Percentiles rank a stretch among this genome's conserved stretches.
Evolutionary conservation across 2,113 vertebrate genomes (phyloP).

Genomic region (Mugil cephalus): DNA sequence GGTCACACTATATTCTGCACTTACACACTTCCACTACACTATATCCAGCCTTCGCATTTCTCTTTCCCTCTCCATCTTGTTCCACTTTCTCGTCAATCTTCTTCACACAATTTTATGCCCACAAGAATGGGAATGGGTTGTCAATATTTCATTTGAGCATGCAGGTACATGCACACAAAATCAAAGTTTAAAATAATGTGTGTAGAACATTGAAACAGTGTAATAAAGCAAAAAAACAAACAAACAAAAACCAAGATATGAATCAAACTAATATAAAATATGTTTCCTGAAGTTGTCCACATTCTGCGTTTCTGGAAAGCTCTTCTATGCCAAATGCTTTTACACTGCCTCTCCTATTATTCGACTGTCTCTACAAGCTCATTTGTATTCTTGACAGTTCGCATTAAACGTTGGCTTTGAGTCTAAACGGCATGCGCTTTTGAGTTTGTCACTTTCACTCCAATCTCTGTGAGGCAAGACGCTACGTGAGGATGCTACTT

Average conservation of each 20-base stretch:
- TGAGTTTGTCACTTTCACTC: neutral
- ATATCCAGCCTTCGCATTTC: constrained; percentile 47
- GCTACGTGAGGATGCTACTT: neutral
- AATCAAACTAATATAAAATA: too few species aligned
- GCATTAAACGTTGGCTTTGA: too few species aligned
- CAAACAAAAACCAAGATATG: too few species aligned
- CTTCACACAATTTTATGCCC: constrained; percentile 45
- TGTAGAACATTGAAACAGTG: too few species aligned
- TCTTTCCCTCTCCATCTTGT: constrained; percentile 49
- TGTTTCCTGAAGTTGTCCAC: neutral
- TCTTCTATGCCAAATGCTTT: neutral
- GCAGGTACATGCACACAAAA: neutral
- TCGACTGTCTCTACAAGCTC: neutral
- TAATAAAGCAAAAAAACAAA: too few species aligned
- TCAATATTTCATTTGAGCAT: constrained; percentile 57
- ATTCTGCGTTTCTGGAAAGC: neutral
- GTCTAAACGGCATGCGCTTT: neutral
- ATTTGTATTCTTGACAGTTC: too few species aligned
- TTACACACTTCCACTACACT: constrained; percentile 39
- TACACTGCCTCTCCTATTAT: constrained; percentile 3
- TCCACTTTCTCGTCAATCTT: constrained; percentile 50
- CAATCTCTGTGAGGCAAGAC: neutral
- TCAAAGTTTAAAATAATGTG: too few species aligned
- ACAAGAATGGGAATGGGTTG: constrained; percentile 23
- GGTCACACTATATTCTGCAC: constrained; percentile 31